Base-by-base conservation (phyloP, 1,140 invertebrate species). In the Drosophila kanapiae region DNA sequence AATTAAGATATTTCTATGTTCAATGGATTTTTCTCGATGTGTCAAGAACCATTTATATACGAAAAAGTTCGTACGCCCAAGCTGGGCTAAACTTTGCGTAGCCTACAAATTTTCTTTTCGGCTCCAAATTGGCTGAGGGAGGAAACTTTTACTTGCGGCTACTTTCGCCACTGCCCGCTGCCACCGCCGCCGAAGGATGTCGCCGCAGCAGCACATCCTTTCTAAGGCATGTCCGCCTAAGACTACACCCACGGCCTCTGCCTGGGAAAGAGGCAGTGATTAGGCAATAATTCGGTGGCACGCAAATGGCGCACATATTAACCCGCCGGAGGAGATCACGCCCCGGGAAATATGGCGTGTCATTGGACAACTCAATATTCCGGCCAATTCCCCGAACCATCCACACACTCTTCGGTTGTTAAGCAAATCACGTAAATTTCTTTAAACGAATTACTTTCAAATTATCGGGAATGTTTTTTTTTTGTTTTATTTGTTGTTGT, bases 401-500 rank as follows among this genome's bases (percentile, higher is more conserved):
- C 59, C 61, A 54, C 53, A 37, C 64, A 65, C 72, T 58, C 47
- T 62, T 62, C 51, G 75, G 68, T 90, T 88, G 81, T 84, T 81
- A 81, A 57, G 75, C 81, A 88, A 90, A 90, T 90, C 78, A 88
- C 86, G 85, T 81, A 88, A 88, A 85, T 79, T 88, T 85, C 78
- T 81, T 67, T 64, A 80, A 80, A 72, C 83, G 80, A 87, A 87
- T 87, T 87, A 87, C 83, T 78, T 84, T 80, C 85, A 81, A 88
- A 88, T 84, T 88, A 88, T 80, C 59, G 69, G 65, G 60, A 83
- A 64, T 79, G 49, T 61, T 51, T 56, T 13, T 14, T 23, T 27
- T 23, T 14, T 18, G 0, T 9, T 16, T 16, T 11, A 11, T 1
- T 2, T 11, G 11, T 13, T n/a, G n/a, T 53, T 23, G 9, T 0